Evolutionary conservation across 1,140 invertebrate species (phyloP), one percentile per base, ranked within the genome.

Genomic region (Neelides sp.): DNA sequence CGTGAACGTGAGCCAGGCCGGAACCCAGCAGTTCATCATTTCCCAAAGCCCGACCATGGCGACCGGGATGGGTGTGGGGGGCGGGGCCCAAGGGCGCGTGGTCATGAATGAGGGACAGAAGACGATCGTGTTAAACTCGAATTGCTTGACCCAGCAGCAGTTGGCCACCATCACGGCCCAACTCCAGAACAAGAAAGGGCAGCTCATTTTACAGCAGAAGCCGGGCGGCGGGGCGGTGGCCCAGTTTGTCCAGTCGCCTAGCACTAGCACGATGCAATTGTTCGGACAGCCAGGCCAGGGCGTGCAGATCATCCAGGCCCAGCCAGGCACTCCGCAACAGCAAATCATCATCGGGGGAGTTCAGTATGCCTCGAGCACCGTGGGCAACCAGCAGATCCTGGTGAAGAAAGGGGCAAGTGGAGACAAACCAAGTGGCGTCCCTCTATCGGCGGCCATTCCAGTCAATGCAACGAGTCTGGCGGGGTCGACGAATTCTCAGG

Each of bases 341-440:
- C 50, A 52, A 39, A 28, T 52, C 12, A 40, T 52, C 12, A 36
- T 4, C 41, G 8, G 45, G 48, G 23, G 37, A 19, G 12, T 34
- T 4, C 37, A 50, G 2, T 82, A 85, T 62, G 67, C 88, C n/a
- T 81, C 83, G 2, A 84, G 81, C 4, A 78, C 85, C 5, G n/a
- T n/a, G n/a, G 80, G 82, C 61, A 84, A 84, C 0, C 85, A 88
- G 57, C 84, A 87, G 66, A 82, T 88, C 13, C 64, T 80, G 5
- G 82, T 88, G 4, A 53, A 50, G 19, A 52, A 52, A 41, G 34
- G 4, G 1, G 17, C 39, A 1, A 32, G 30, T 32, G n/a, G n/a
- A n/a, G n/a, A n/a, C n/a, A n/a, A n/a, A n/a, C n/a, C n/a, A 20
- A 43, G 41, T 24, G 30, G 30, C 8, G n/a, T n/a, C n/a, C n/a